phyloP scores from a whole-genome alignment of 2,888 invertebrate species.

The Pinctada fucata region DNA sequence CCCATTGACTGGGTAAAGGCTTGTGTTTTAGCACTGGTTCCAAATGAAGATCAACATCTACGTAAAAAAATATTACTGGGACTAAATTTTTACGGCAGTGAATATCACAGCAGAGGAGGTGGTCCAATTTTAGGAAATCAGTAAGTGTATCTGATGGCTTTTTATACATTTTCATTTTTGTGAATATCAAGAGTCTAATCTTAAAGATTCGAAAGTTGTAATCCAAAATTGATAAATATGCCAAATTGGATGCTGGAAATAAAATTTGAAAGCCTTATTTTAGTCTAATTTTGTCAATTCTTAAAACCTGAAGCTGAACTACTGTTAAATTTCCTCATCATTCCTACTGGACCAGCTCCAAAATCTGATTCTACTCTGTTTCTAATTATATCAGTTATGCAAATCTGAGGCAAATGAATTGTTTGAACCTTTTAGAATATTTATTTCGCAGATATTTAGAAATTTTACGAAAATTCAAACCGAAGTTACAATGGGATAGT shows the following conservation, averaged over 20 bases:
- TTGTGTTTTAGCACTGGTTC: constrained; percentile 86
- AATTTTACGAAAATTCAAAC: constrained; percentile 85
- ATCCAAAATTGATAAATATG: no score
- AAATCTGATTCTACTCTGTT: no score
- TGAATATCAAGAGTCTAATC: background rate
- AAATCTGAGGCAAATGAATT: no score
- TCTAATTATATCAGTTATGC: no score
- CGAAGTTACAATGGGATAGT: constrained; percentile 87
- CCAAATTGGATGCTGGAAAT: no score
- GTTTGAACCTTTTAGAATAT: no score
- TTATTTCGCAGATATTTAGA: constrained; percentile 80
- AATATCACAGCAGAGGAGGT: constrained; percentile 87
- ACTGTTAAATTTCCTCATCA: no score
- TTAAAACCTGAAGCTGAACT: no score
- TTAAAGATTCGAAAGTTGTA: background rate
- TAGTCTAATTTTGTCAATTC: no score
- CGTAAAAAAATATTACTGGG: constrained; percentile 90
- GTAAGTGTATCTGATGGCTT: constrained; percentile 77
- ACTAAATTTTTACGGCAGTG: constrained; percentile 95
- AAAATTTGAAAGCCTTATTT: no score
- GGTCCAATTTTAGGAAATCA: constrained; percentile 88
- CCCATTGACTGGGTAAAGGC: constrained; percentile 89
- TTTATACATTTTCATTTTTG: constrained; percentile 1
- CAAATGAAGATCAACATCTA: constrained; percentile 78
- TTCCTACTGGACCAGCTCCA: no score